Percentiles rank a stretch among this genome's conserved stretches.
These are phyloP conservation scores for Anastatus disparis DNA, from an alignment of 1,140 invertebrate species.

Conservation along the genomic window DNA sequence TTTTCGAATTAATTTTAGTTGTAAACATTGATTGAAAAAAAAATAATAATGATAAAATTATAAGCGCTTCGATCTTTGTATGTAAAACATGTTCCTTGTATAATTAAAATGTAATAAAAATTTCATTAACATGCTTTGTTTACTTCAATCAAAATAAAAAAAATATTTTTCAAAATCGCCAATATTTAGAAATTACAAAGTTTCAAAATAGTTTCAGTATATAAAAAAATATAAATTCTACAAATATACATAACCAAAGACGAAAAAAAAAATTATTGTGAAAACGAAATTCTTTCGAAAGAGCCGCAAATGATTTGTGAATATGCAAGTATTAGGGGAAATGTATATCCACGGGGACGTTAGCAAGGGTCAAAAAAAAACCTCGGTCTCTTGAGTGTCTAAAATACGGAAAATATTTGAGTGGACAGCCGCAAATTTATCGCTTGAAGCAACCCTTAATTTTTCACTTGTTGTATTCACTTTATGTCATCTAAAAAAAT, in stretches of 20 bases:
- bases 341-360: slow-evolving; percentile 17
- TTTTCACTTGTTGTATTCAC: slow-evolving; percentile 46
- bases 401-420: slow-evolving; percentile 54
- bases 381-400: slow-evolving; percentile 45
- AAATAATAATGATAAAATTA: no score
- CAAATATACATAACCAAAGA: slow-evolving; percentile 12
- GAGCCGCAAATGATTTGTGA: slow-evolving; percentile 53
- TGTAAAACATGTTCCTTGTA: no score
- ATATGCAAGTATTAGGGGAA: slow-evolving; percentile 49
- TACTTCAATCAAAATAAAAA: no score
- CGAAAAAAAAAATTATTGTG: slow-evolving; percentile 37
- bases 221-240: slow-evolving; percentile 12
- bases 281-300: slow-evolving; percentile 38
- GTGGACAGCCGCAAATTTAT: slow-evolving; percentile 53
- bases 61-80: no score
- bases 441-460: slow-evolving; percentile 47
- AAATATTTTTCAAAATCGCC: no score
- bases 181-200: no score
- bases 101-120: no score
- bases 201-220: no score
- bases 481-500: slow-evolving; percentile 24
- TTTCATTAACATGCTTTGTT: no score
- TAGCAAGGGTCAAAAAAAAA: slow-evolving; percentile 46
- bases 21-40: no score
- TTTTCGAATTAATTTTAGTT: no score